These are phyloP conservation scores for Pollachius pollachius DNA, from an alignment of 2,113 vertebrate genomes.

Conservation along the genomic window DNA sequence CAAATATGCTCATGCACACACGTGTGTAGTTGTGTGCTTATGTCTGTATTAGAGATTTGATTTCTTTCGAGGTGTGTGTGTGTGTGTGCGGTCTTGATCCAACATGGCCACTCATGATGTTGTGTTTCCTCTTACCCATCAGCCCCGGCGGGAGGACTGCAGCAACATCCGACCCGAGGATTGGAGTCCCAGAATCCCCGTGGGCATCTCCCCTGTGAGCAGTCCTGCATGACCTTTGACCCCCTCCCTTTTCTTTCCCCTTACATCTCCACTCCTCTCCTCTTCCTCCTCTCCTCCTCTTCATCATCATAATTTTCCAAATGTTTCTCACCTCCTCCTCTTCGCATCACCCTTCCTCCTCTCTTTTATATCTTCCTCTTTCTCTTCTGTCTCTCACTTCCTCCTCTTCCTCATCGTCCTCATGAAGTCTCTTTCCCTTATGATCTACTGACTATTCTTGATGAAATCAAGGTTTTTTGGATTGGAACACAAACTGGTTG, in stretches of 20 bases:
- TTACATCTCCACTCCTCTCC: background rate
- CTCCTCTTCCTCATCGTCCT: no score
- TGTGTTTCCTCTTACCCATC: constrained; percentile 35
- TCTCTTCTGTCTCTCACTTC: no score
- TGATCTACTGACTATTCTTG: no score
- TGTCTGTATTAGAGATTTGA: constrained; percentile 6
- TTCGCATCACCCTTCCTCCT: no score
- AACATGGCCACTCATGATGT: constrained; percentile 36
- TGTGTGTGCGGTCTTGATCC: constrained; percentile 29
- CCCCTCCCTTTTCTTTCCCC: background rate
- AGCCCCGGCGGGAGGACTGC: constrained; percentile 79
- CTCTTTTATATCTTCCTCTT: no score
- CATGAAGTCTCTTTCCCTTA: no score
- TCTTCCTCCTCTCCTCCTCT: constrained; percentile 15
- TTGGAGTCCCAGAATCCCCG: constrained; percentile 80
- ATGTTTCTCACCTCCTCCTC: background rate
- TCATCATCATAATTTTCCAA: background rate
- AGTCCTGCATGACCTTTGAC: constrained; percentile 25
- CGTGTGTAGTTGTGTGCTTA: constrained; percentile 1
- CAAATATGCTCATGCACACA: constrained; percentile 24
- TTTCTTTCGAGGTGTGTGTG: background rate
- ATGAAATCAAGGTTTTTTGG: no score
- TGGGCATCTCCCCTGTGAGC: constrained; percentile 80
- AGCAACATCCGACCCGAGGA: constrained; percentile 76
- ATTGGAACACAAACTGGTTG: no score